A percentile compares a stretch with the other conserved stretches of the same genome.
phyloP scores from a whole-genome alignment of 2,797 vertebrate genomes.

The Lagorchestes hirsutus region DNA sequence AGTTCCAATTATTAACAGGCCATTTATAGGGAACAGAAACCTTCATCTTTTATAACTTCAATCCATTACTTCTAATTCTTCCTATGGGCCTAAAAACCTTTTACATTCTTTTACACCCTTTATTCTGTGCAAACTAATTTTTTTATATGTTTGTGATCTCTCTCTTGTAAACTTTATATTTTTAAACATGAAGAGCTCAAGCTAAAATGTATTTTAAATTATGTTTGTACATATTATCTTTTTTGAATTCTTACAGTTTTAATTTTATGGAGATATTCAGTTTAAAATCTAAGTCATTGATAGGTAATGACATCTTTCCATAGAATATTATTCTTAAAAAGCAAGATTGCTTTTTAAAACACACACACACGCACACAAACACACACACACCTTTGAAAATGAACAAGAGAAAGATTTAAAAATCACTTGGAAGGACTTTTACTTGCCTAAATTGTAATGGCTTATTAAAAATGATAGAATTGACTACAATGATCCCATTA shows the following conservation, averaged over 20 bases:
- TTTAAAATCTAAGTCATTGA: constrained; percentile 23
- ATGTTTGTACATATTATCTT: constrained; percentile 41
- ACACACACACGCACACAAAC: too few species aligned
- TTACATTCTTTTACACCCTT: too few species aligned
- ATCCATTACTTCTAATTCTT: too few species aligned
- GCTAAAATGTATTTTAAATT: constrained; percentile 22
- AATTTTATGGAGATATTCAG: constrained; percentile 32
- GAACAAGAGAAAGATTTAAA: neutral
- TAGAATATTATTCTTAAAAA: constrained; percentile 17
- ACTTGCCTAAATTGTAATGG: neutral
- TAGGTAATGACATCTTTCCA: constrained; percentile 3
- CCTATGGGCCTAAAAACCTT: too few species aligned
- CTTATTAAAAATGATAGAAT: constrained; percentile 16
- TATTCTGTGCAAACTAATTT: constrained; percentile 3
- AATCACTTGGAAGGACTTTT: neutral
- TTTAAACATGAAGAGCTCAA: neutral
- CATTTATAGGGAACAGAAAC: too few species aligned
- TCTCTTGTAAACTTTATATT: neutral
- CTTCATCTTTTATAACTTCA: too few species aligned
- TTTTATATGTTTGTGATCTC: constrained; percentile 15
- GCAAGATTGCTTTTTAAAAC: neutral
- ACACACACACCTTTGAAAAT: neutral
- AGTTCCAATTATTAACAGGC: too few species aligned
- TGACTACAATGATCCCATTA: neutral
- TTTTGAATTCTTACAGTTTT: constrained; percentile 4